Conservation (phyloP, 1,140 invertebrate genomes). For the Pogonus chalceus region DNA sequence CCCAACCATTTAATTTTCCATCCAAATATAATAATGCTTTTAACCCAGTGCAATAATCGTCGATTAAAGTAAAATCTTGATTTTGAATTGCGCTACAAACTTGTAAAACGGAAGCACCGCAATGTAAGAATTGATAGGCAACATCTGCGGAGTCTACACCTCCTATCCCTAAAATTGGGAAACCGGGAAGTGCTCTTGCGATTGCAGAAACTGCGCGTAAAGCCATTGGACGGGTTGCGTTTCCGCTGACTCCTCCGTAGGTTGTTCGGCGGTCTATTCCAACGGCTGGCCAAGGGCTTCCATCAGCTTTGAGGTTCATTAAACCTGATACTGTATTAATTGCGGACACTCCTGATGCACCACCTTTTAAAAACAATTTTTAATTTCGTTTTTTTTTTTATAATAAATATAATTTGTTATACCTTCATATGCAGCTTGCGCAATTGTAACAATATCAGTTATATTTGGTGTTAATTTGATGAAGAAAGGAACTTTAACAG, state of each 20-base stretch:
- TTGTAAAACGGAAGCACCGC: slow-evolving; percentile 84
- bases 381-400: slow-evolving; percentile 13
- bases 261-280: slow-evolving; percentile 76
- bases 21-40: slow-evolving; percentile 82
- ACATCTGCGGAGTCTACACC: slow-evolving; percentile 94
- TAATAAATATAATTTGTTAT: slow-evolving; percentile 19
- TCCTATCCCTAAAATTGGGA: slow-evolving; percentile 88
- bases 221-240: slow-evolving; percentile 88
- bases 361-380: slow-evolving; percentile 44
- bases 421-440: slow-evolving; percentile 83
- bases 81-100: slow-evolving; percentile 96
- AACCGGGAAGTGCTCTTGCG: slow-evolving; percentile 68
- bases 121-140: slow-evolving; percentile 84
- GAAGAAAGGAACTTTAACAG: slow-evolving; percentile 93
- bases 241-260: slow-evolving; percentile 94
- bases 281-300: slow-evolving; percentile 82
- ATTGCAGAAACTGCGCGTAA: slow-evolving; percentile 82
- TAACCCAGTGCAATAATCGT: slow-evolving; percentile 87
- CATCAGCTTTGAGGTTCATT: slow-evolving; percentile 76
- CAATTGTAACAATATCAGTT: slow-evolving; percentile 84
- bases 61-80: slow-evolving; percentile 92
- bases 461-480: slow-evolving; percentile 97
- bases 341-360: slow-evolving; percentile 88
- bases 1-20: slow-evolving; percentile 61
- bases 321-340: slow-evolving; percentile 94